These are phyloP conservation scores for Litoditis marina DNA, from an alignment of 2,888 invertebrate genomes.

Conservation along the genomic window DNA sequence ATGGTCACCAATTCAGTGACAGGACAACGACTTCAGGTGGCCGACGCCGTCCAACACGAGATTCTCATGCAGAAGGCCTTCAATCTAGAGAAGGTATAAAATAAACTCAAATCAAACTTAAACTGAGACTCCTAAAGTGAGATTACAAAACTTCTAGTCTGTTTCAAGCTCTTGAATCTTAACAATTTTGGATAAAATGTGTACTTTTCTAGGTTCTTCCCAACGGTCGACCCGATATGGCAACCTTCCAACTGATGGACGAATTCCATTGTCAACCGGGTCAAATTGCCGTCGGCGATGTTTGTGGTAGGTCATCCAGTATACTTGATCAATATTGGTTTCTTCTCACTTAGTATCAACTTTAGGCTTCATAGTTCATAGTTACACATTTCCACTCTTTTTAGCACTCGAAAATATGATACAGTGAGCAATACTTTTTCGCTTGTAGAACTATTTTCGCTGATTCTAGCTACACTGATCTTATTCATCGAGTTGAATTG, in stretches of 20 bases:
- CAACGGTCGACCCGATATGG: constrained; percentile 88
- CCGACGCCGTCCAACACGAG: constrained; percentile 79
- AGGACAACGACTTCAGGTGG: constrained; percentile 66
- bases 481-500: too few relatives aligned
- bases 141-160: neutral
- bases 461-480: too few relatives aligned
- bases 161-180: too few relatives aligned
- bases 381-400: neutral
- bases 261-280: constrained; percentile 89
- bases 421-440: neutral
- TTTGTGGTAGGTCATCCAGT: constrained; percentile 83
- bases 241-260: constrained; percentile 79
- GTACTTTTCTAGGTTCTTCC: constrained; percentile 66
- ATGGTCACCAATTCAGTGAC: constrained; percentile 65
- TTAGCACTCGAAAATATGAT: neutral
- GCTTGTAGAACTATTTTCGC: too few relatives aligned
- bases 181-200: neutral
- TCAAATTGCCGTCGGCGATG: constrained; percentile 87
- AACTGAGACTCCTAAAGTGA: constrained; percentile 3
- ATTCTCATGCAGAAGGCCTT: constrained; percentile 76
- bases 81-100: constrained; percentile 57
- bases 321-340: too few relatives aligned
- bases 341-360: too few relatives aligned
- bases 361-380: too few relatives aligned
- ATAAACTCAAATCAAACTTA: too few relatives aligned